Percentiles rank a stretch among this genome's conserved stretches.
Evolutionary conservation across 2,888 invertebrate species (phyloP).

Genomic region (Macroteleia sp.): DNA sequence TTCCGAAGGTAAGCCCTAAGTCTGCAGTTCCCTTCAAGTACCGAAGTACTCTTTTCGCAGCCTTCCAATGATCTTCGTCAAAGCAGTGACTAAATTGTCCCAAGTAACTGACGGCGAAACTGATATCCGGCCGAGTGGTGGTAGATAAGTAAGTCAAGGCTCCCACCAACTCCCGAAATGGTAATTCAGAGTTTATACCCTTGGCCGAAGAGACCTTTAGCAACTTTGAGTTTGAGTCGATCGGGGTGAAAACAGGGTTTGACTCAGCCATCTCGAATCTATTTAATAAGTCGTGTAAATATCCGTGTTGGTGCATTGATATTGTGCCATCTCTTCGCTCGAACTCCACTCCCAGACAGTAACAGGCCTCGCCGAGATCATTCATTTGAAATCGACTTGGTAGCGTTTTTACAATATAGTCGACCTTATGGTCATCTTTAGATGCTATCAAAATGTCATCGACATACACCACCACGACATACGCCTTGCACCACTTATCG

Average conservation of each 20-base stretch:
- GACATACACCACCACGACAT: conserved; percentile 1
- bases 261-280: conserved; percentile 14
- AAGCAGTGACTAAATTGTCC: conserved; percentile 62
- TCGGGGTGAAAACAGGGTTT: conserved; percentile 22
- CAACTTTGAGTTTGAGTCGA: neutral
- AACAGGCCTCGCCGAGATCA: neutral
- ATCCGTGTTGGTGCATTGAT: neutral
- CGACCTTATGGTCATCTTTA: neutral
- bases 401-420: neutral
- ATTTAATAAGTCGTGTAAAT: neutral
- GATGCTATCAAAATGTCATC: conserved; percentile 16
- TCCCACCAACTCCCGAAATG: conserved; percentile 20
- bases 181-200: neutral
- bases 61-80: neutral
- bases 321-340: neutral
- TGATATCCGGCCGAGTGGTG: conserved; percentile 39
- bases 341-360: conserved; percentile 7
- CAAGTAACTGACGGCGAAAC: conserved; percentile 9
- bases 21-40: conserved; percentile 12
- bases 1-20: neutral
- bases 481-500: too few relatives aligned
- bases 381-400: neutral
- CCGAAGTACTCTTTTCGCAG: conserved; percentile 4
- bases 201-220: neutral
- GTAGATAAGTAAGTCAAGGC: conserved; percentile 37